These are phyloP conservation scores for Oxyteleia sp. DNA, from an alignment of 2,888 invertebrate species.

Conservation along the genomic window DNA sequence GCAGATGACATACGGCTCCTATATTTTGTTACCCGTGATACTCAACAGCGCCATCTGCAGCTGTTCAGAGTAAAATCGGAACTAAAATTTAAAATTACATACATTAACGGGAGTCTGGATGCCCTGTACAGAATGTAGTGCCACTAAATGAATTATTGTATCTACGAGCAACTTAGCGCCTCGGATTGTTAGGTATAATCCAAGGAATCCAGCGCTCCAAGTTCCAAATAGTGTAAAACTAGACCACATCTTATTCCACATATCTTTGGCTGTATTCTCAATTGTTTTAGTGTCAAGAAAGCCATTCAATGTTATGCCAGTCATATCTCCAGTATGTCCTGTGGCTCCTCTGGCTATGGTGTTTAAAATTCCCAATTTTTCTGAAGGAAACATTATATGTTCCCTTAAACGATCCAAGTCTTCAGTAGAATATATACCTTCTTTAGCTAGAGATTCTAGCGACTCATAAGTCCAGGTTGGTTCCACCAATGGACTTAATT, in stretches of 20 bases:
- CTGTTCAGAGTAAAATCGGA: no score
- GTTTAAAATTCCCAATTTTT: background rate
- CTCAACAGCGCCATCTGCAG: no score
- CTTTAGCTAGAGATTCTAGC: conserved; percentile 4
- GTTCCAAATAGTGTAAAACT: background rate
- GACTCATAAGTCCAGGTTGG: conserved; percentile 8
- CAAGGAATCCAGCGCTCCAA: background rate
- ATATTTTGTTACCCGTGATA: no score
- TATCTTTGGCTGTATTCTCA: background rate
- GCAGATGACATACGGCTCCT: no score
- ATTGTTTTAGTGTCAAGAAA: background rate
- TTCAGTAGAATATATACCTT: conserved; percentile 42
- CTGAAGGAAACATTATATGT: no score
- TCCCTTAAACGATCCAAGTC: conserved; percentile 17
- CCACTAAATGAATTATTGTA: background rate
- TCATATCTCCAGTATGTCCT: no score
- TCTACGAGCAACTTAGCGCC: background rate
- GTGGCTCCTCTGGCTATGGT: background rate
- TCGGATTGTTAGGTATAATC: background rate
- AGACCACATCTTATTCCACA: background rate
- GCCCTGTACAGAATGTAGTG: background rate
- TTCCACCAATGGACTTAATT: background rate
- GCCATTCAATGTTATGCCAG: no score
- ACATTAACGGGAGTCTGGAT: no score
- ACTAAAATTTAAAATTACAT: no score